phyloP scores from a whole-genome alignment of 1,140 invertebrate species.

The Magallana angulata region DNA sequence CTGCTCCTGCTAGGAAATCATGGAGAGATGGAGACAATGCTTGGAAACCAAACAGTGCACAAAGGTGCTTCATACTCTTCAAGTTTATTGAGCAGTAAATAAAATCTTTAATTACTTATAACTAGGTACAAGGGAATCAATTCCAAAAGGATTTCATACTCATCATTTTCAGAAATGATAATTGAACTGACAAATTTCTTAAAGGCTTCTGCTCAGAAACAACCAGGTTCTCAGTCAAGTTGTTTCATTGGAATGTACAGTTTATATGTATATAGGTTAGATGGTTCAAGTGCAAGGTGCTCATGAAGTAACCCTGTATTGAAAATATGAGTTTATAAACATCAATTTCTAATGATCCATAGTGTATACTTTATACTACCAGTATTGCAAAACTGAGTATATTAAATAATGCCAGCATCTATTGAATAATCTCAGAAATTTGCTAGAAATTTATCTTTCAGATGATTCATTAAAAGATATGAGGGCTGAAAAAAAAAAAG shows the following conservation, averaged over 20 bases:
- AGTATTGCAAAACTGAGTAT: background rate
- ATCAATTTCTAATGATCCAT: too few species aligned
- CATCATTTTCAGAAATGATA: conserved; percentile 6
- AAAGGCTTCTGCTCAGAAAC: background rate
- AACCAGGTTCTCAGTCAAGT: background rate
- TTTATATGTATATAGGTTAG: background rate
- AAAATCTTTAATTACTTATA: background rate
- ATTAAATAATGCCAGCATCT: background rate
- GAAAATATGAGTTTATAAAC: too few species aligned
- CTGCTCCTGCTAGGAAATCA: conserved; percentile 16
- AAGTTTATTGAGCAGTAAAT: background rate
- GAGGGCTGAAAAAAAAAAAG: background rate
- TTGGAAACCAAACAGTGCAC: conserved; percentile 15
- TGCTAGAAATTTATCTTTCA: background rate
- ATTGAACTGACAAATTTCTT: conserved; percentile 11
- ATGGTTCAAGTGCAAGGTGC: background rate
- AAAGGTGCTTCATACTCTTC: conserved; percentile 15
- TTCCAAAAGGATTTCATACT: background rate
- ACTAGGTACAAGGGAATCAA: background rate
- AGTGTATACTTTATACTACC: too few species aligned
- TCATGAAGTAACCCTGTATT: too few species aligned
- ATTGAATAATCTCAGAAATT: too few species aligned
- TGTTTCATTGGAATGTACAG: background rate
- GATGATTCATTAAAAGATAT: background rate
- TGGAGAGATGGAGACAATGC: conserved; percentile 22